These are phyloP conservation scores for Vespertilio murinus DNA, from an alignment of 2,797 vertebrate species.

Conservation along the genomic window DNA sequence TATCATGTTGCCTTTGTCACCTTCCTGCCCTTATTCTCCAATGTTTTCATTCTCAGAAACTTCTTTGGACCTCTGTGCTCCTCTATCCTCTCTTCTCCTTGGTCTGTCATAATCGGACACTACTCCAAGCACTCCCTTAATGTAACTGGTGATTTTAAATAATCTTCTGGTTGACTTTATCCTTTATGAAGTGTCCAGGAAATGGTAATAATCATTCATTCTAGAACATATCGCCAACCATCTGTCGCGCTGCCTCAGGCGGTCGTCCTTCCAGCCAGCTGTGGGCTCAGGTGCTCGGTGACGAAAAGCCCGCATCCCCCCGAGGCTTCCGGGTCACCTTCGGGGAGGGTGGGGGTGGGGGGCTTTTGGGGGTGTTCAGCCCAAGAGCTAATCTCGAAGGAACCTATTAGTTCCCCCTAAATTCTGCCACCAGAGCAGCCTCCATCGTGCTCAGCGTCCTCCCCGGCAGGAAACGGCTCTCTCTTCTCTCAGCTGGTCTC, in stretches of 20 bases:
- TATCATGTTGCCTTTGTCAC: constrained; percentile 14
- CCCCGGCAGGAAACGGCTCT: not conserved
- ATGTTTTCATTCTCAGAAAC: not conserved
- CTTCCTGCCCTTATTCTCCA: not conserved
- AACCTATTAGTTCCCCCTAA: not conserved
- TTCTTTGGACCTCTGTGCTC: not conserved
- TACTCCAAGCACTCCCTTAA: not conserved
- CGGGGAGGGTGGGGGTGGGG: too few species aligned
- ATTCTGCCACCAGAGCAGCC: not conserved
- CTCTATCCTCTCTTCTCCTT: not conserved
- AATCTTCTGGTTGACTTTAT: not conserved
- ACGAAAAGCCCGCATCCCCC: not conserved
- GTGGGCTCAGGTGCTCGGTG: not conserved
- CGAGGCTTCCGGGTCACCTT: not conserved
- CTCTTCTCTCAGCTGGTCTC: not conserved
- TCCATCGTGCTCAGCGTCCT: not conserved
- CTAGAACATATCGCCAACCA: not conserved
- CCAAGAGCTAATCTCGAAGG: not conserved
- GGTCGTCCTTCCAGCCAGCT: not conserved
- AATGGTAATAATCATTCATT: not conserved
- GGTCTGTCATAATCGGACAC: not conserved
- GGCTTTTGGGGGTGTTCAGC: not conserved
- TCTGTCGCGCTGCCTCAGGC: not conserved
- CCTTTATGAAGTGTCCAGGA: not conserved
- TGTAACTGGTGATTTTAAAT: not conserved